A percentile compares a stretch with the other conserved stretches of the same genome.
phyloP scores from a whole-genome alignment of 2,888 invertebrate genomes.

The Epinotia ramella region DNA sequence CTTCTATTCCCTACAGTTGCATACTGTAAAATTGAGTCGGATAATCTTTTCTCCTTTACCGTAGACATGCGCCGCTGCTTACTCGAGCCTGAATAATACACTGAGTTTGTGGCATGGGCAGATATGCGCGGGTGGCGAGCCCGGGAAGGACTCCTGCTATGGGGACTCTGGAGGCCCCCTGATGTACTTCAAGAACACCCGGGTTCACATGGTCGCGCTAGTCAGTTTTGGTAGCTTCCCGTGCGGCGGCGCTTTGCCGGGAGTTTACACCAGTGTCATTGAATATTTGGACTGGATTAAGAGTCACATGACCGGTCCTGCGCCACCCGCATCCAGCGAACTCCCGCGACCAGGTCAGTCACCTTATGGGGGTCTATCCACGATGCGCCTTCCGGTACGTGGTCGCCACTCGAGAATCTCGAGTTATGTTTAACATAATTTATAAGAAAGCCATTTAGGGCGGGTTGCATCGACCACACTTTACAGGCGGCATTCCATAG shows the following conservation, averaged over 20 bases:
- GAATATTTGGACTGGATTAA: slow-evolving; percentile 86
- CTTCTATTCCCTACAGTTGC: too few relatives aligned
- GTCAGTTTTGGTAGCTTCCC: slow-evolving; percentile 87
- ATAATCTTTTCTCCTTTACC: background rate
- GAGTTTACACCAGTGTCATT: slow-evolving; percentile 86
- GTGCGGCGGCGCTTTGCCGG: slow-evolving; percentile 83
- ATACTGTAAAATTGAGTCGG: too few relatives aligned
- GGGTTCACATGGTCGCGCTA: slow-evolving; percentile 73
- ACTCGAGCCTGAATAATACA: background rate
- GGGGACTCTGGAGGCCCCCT: slow-evolving; percentile 88
- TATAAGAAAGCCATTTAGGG: too few relatives aligned
- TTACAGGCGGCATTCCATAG: too few relatives aligned
- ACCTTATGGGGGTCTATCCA: too few relatives aligned
- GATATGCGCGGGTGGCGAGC: slow-evolving; percentile 86
- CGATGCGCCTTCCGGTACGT: too few relatives aligned
- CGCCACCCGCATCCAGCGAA: too few relatives aligned
- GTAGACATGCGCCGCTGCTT: slow-evolving; percentile 53
- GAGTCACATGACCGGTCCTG: slow-evolving; percentile 50
- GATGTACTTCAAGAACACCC: slow-evolving; percentile 67
- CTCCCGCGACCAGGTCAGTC: too few relatives aligned
- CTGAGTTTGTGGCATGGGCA: slow-evolving; percentile 56
- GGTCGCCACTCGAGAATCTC: too few relatives aligned
- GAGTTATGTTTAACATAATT: background rate
- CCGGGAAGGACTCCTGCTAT: slow-evolving; percentile 84
- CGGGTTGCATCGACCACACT: too few relatives aligned